These are phyloP conservation scores for Bagarius yarrelli DNA, from an alignment of 2,113 vertebrate species.

Conservation along the genomic window DNA sequence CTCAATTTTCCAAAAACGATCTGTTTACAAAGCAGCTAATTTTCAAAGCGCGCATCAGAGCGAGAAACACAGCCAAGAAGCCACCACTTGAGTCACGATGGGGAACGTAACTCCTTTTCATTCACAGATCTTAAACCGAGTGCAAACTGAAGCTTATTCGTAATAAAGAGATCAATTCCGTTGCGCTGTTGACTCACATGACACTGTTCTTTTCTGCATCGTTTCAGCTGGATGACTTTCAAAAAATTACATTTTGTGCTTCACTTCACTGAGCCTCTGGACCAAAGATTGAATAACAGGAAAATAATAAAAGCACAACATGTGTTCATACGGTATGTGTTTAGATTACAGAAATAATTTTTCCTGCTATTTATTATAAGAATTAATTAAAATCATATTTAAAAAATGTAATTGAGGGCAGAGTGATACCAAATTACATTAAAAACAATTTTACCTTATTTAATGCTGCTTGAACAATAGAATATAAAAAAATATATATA, in stretches of 20 bases:
- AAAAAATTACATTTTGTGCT: constrained; percentile 40
- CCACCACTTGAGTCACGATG: not conserved
- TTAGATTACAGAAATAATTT: too few species aligned
- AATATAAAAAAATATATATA: too few species aligned
- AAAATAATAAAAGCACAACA: not conserved
- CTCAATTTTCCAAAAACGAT: constrained; percentile 14
- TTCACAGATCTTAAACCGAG: constrained; percentile 28
- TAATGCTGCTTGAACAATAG: too few species aligned
- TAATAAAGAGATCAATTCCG: constrained; percentile 50
- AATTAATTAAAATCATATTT: not conserved
- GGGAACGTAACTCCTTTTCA: constrained; percentile 27
- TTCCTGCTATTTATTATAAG: not conserved
- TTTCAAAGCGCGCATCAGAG: not conserved
- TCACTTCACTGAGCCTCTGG: constrained; percentile 27
- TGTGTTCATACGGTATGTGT: not conserved
- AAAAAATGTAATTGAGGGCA: not conserved
- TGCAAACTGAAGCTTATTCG: constrained; percentile 28
- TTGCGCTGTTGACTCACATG: constrained; percentile 22
- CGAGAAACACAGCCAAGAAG: not conserved
- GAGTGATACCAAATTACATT: not conserved
- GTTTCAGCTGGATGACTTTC: constrained; percentile 20
- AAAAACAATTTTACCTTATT: too few species aligned
- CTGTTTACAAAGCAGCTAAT: constrained; percentile 30
- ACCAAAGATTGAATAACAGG: not conserved
- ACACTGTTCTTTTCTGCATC: constrained; percentile 37